Conservation (phyloP, 2,888 invertebrate species). For the Himalopsyche tibetana region DNA sequence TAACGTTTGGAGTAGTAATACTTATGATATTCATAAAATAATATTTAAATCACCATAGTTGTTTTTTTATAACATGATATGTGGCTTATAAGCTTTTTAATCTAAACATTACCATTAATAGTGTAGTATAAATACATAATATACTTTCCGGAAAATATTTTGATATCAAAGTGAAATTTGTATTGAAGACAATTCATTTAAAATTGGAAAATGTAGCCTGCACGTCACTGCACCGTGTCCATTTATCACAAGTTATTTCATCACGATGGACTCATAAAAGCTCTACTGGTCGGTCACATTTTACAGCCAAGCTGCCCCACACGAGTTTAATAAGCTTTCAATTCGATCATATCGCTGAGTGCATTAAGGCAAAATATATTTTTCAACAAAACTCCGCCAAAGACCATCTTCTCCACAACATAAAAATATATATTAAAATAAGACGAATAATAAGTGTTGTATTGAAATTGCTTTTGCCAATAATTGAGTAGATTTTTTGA, state of each 20-base stretch:
- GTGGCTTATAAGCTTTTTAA: too few relatives aligned
- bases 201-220: background rate
- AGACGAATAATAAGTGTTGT: background rate
- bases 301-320: slow-evolving; percentile 33
- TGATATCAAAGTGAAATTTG: too few relatives aligned
- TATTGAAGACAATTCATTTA: too few relatives aligned
- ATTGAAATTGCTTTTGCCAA: too few relatives aligned
- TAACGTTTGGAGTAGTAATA: too few relatives aligned
- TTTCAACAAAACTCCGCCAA: background rate
- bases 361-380: slow-evolving; percentile 3
- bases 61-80: too few relatives aligned
- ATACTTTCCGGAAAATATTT: too few relatives aligned
- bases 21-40: too few relatives aligned
- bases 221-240: slow-evolving; percentile 18
- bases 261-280: slow-evolving; percentile 35
- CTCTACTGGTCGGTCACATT: slow-evolving; percentile 4
- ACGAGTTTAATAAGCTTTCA: slow-evolving; percentile 29
- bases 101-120: too few relatives aligned
- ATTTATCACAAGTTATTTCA: slow-evolving; percentile 7
- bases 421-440: slow-evolving; percentile 39
- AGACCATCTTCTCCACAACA: slow-evolving; percentile 9
- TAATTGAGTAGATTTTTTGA: too few relatives aligned
- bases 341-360: slow-evolving; percentile 26
- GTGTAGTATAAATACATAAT: too few relatives aligned
- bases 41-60: too few relatives aligned